Evolutionary conservation across 2,888 invertebrate species (phyloP).

Genomic region (Ceraclea dissimilis): DNA sequence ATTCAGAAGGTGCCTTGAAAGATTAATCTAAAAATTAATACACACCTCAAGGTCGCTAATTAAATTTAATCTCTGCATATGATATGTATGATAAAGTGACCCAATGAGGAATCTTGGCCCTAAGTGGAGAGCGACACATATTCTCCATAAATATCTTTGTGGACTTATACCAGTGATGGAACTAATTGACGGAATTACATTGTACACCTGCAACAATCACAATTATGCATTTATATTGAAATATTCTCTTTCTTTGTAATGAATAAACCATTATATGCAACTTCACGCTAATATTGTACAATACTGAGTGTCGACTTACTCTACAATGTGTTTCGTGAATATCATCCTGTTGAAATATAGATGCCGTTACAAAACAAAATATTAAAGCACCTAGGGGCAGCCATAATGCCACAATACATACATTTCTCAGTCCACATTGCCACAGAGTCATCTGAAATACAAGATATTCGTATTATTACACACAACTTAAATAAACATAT

Average conservation of each 20-base stretch:
- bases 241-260: too few relatives aligned
- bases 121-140: slow-evolving; percentile 85
- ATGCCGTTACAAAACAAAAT: slow-evolving; percentile 82
- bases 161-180: slow-evolving; percentile 92
- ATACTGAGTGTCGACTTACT: slow-evolving; percentile 56
- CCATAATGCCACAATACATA: slow-evolving; percentile 76
- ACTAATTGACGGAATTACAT: slow-evolving; percentile 91
- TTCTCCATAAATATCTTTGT: slow-evolving; percentile 87
- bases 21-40: too few relatives aligned
- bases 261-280: too few relatives aligned
- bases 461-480: too few relatives aligned
- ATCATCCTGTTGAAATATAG: slow-evolving; percentile 86
- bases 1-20: too few relatives aligned
- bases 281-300: too few relatives aligned
- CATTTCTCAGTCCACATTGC: slow-evolving; percentile 67
- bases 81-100: slow-evolving; percentile 77
- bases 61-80: slow-evolving; percentile 57
- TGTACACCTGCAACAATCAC: slow-evolving; percentile 66
- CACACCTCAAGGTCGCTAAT: slow-evolving; percentile 47
- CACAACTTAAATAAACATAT: slow-evolving; percentile 15
- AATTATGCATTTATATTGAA: background rate
- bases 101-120: slow-evolving; percentile 87
- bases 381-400: slow-evolving; percentile 79
- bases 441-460: slow-evolving; percentile 53
- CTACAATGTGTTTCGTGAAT: slow-evolving; percentile 93